These are phyloP conservation scores for Ephialtes manifestator DNA, from an alignment of 2,888 invertebrate genomes.

Conservation along the genomic window DNA sequence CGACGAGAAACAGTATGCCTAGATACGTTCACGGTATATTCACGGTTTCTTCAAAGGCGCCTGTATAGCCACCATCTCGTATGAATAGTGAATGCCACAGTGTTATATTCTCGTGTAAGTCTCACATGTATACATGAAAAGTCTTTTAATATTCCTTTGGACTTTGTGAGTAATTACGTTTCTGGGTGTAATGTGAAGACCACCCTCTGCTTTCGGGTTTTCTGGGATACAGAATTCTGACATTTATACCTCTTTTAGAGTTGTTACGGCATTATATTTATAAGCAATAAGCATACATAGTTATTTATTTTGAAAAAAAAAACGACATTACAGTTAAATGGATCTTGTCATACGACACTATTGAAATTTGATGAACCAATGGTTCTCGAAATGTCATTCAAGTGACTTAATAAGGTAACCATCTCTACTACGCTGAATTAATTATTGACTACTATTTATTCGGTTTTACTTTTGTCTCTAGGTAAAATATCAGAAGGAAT, in stretches of 20 bases:
- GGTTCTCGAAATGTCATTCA: too few relatives aligned
- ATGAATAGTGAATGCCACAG: constrained; percentile 1
- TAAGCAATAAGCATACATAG: too few relatives aligned
- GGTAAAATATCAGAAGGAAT: too few relatives aligned
- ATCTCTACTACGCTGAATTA: too few relatives aligned
- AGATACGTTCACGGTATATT: constrained; percentile 10
- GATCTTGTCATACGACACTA: too few relatives aligned
- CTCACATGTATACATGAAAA: not conserved
- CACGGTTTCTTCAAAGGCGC: constrained; percentile 13
- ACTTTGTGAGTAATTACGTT: not conserved
- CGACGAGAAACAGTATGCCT: constrained; percentile 14
- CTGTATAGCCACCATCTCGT: not conserved
- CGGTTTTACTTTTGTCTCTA: too few relatives aligned
- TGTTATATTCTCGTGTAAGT: not conserved
- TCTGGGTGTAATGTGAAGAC: not conserved
- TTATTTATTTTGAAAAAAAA: too few relatives aligned
- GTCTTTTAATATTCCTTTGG: constrained; percentile 2
- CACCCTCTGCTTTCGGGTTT: not conserved
- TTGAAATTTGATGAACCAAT: too few relatives aligned
- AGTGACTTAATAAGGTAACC: too few relatives aligned
- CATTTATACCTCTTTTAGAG: not conserved
- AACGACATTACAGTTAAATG: too few relatives aligned
- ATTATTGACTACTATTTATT: too few relatives aligned
- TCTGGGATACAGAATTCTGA: not conserved
- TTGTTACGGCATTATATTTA: not conserved